A percentile compares a stretch with the other conserved stretches of the same genome.
phyloP scores from a whole-genome alignment of 2,797 vertebrate genomes.

The Anabacerthia variegaticeps region DNA sequence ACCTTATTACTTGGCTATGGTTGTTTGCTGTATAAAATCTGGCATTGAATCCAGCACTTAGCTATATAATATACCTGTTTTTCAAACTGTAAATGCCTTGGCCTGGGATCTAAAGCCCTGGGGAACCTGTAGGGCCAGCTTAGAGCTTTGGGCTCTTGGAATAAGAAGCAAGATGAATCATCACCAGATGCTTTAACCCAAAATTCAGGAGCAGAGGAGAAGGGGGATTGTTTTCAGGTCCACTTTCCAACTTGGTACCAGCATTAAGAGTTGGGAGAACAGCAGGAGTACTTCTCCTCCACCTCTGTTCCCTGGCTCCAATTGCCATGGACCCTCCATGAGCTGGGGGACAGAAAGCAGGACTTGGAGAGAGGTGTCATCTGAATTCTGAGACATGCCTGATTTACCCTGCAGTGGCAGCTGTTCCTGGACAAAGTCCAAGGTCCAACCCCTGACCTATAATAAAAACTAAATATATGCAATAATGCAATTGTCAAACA shows the following conservation, averaged over 20 bases:
- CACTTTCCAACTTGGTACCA: not conserved
- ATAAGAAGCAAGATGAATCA: not conserved
- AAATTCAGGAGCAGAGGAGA: not conserved
- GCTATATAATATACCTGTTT: not conserved
- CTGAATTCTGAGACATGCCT: not conserved
- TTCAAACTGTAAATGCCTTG: conserved; percentile 17
- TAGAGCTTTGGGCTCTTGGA: not conserved
- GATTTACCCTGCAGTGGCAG: not conserved
- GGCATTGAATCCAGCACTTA: not conserved
- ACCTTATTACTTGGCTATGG: not conserved
- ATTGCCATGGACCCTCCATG: not conserved
- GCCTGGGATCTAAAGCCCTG: not conserved
- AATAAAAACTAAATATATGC: not conserved
- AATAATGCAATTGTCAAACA: not conserved
- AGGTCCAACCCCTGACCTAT: not conserved
- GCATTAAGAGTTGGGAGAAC: not conserved
- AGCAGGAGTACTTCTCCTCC: not conserved
- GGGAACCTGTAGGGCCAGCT: not conserved
- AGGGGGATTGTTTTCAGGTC: not conserved
- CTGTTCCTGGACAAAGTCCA: not conserved
- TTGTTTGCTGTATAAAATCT: not conserved
- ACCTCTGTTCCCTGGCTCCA: not conserved
- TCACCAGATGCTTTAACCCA: not conserved
- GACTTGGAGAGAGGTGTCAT: not conserved
- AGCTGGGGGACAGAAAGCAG: not conserved